Evolutionary conservation across 2,888 invertebrate genomes (phyloP).

Genomic region (Choristoneura rosaceana): DNA sequence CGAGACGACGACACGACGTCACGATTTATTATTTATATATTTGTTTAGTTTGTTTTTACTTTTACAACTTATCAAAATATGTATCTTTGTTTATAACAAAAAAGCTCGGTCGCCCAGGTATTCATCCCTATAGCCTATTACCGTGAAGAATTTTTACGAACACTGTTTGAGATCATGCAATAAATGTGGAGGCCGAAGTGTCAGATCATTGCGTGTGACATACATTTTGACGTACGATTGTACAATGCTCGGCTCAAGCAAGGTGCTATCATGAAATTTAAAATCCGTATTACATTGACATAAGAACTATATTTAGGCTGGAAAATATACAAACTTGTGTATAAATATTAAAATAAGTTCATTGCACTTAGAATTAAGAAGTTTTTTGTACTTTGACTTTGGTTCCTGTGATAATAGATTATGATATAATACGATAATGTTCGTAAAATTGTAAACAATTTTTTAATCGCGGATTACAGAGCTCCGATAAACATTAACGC

Average conservation of each 20-base stretch:
- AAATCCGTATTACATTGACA: neutral
- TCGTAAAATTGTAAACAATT: neutral
- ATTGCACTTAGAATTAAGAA: neutral
- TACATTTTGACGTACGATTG: neutral
- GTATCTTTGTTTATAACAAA: no score
- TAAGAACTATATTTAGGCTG: neutral
- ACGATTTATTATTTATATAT: no score
- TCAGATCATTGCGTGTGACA: neutral
- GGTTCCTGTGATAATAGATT: neutral
- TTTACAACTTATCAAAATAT: no score
- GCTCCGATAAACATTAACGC: neutral
- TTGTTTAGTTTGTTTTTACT: no score
- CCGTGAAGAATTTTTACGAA: no score
- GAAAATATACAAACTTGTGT: neutral
- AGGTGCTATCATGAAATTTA: neutral
- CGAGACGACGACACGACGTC: no score
- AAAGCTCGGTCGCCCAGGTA: no score
- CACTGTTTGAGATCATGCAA: neutral
- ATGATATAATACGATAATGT: neutral
- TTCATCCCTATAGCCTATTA: no score
- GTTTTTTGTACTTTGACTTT: constrained; percentile 12
- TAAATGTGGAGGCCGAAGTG: neutral
- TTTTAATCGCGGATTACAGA: constrained; percentile 3
- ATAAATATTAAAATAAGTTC: constrained; percentile 1
- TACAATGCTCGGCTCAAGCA: neutral